Evolutionary conservation across 2,113 vertebrate species (phyloP).

Genomic region (Dissostichus mawsoni): DNA sequence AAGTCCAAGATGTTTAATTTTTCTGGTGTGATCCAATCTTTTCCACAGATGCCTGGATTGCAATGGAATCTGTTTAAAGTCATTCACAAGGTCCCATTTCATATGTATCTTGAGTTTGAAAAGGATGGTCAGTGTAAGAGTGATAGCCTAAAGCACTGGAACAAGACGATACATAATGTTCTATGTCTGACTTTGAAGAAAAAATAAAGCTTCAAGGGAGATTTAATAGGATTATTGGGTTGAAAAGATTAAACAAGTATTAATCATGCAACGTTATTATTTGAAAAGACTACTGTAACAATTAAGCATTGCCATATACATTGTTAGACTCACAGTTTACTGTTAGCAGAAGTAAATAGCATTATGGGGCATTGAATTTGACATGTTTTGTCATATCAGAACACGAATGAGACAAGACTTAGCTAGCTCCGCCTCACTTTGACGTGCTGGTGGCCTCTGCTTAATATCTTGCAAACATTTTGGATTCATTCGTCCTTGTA

Average conservation of each 20-base stretch:
- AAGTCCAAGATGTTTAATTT: too few relatives aligned
- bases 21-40: too few relatives aligned
- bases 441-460: too few relatives aligned
- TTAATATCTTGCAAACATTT: constrained; percentile 25
- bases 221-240: constrained; percentile 30
- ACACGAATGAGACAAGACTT: too few relatives aligned
- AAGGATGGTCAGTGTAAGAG: too few relatives aligned
- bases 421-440: too few relatives aligned
- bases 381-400: too few relatives aligned
- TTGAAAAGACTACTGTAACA: background rate
- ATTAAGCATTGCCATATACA: background rate
- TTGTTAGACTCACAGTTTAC: background rate
- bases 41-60: background rate
- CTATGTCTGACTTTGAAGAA: constrained; percentile 4
- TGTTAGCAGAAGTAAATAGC: too few relatives aligned
- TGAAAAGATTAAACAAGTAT: constrained; percentile 1
- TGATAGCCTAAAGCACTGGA: background rate
- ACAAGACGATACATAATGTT: background rate
- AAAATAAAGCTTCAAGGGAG: constrained; percentile 11
- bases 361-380: too few relatives aligned
- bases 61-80: background rate
- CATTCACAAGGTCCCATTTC: background rate
- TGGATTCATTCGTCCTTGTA: constrained; percentile 62
- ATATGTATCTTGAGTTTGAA: constrained; percentile 1
- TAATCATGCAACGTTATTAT: constrained; percentile 13